phyloP scores from a whole-genome alignment of 2,797 vertebrate genomes.

The Mallotus villosus region DNA sequence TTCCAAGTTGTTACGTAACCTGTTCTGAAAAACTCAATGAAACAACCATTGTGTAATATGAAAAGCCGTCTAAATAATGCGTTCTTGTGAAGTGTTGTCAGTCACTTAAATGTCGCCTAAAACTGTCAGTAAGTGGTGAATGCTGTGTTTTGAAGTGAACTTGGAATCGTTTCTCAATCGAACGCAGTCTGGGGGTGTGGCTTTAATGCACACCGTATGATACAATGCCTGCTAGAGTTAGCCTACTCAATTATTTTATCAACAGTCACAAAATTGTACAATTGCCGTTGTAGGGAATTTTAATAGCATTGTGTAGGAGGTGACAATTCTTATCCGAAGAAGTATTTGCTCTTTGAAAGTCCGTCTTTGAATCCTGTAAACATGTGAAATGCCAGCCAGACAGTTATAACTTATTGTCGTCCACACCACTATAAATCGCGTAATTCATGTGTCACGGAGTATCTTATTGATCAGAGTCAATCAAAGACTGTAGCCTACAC shows the following conservation, averaged over 20 bases:
- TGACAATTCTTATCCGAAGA: background rate
- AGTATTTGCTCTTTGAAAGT: no score
- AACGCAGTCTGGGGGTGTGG: slow-evolving; percentile 20
- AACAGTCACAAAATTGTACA: background rate
- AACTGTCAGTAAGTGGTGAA: no score
- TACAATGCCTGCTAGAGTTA: slow-evolving; percentile 1
- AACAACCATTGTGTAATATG: slow-evolving; percentile 34
- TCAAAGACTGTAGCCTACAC: background rate
- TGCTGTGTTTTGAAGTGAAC: background rate
- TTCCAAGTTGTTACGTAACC: slow-evolving; percentile 84
- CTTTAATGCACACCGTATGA: slow-evolving; percentile 11
- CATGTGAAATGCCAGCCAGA: no score
- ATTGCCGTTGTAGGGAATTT: background rate
- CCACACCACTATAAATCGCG: no score
- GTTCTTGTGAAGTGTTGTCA: no score
- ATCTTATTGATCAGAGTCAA: background rate
- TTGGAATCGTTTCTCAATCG: background rate
- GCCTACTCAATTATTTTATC: slow-evolving; percentile 14
- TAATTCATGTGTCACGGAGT: background rate
- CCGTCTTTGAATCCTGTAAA: no score
- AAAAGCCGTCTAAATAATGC: no score
- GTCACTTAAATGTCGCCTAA: no score
- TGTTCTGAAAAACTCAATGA: slow-evolving; percentile 75
- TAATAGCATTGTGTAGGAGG: background rate
- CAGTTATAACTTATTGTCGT: no score